Conservation (phyloP, 1,140 invertebrate species). For the Ganaspis sp. region DNA sequence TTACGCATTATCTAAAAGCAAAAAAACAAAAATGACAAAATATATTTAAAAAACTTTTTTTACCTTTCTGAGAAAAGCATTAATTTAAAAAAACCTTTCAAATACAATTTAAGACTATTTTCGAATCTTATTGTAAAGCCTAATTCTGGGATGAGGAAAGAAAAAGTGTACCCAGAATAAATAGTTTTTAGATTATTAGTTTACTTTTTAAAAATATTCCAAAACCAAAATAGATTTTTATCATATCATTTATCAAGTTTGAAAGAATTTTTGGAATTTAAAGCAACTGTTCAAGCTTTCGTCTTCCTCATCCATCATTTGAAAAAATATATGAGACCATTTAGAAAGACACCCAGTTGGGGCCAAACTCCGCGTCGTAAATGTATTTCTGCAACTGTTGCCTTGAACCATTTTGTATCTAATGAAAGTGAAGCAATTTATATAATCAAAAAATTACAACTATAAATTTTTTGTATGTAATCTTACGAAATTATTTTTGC, state of each 20-base stretch:
- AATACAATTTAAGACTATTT: background rate
- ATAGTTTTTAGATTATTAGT: no score
- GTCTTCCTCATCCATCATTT: constrained; percentile 15
- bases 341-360: constrained; percentile 22
- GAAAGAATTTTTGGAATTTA: background rate
- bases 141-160: background rate
- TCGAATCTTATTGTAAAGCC: background rate
- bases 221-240: no score
- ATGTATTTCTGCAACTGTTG: constrained; percentile 25
- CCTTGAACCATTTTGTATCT: constrained; percentile 24
- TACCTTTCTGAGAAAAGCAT: background rate
- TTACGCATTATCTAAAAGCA: background rate
- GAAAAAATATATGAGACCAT: constrained; percentile 16
- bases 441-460: background rate
- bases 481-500: constrained; percentile 11
- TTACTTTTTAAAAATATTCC: no score
- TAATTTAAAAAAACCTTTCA: background rate
- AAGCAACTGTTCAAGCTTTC: background rate
- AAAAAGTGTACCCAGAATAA: background rate
- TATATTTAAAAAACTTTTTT: background rate
- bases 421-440: constrained; percentile 20
- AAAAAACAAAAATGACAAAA: background rate
- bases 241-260: background rate
- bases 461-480: background rate
- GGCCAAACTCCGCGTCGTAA: constrained; percentile 15